phyloP scores from a whole-genome alignment of 2,888 invertebrate genomes.

The Drosophila subquinaria region DNA sequence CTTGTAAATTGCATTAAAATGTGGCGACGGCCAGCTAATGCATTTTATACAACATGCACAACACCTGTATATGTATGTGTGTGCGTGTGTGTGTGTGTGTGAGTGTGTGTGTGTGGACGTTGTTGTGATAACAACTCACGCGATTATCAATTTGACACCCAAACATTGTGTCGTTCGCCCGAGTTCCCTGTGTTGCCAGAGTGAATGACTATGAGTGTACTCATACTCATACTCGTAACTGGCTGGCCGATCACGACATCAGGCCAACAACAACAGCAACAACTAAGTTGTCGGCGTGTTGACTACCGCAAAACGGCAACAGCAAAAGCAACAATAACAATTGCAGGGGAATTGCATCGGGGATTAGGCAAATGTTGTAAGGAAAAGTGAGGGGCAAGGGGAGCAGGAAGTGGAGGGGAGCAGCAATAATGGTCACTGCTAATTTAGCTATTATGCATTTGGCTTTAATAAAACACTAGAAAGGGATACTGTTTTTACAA shows the following conservation, averaged over 20 bases:
- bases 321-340: slow-evolving; percentile 31
- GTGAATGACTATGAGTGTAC: slow-evolving; percentile 41
- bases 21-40: slow-evolving; percentile 77
- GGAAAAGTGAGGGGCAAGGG: background rate
- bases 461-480: background rate
- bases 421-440: slow-evolving; percentile 24
- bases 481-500: too few species aligned
- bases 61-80: slow-evolving; percentile 23
- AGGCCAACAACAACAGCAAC: slow-evolving; percentile 43
- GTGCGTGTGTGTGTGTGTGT: slow-evolving; percentile 29
- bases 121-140: slow-evolving; percentile 82
- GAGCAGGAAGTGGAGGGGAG: slow-evolving; percentile 4
- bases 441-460: slow-evolving; percentile 67
- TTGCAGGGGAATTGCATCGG: slow-evolving; percentile 5
- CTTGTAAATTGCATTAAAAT: slow-evolving; percentile 72
- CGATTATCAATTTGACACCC: slow-evolving; percentile 83
- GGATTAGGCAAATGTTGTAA: slow-evolving; percentile 42
- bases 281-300: slow-evolving; percentile 20
- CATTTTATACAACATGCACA: slow-evolving; percentile 55
- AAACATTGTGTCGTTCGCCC: slow-evolving; percentile 63
- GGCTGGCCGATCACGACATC: slow-evolving; percentile 61
- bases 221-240: slow-evolving; percentile 43
- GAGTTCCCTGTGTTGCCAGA: slow-evolving; percentile 22
- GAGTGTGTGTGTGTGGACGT: slow-evolving; percentile 42
- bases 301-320: slow-evolving; percentile 21